Base-by-base conservation (phyloP, 53 echinoderm and acorn worm species). In the Glandiceps talaboti region DNA sequence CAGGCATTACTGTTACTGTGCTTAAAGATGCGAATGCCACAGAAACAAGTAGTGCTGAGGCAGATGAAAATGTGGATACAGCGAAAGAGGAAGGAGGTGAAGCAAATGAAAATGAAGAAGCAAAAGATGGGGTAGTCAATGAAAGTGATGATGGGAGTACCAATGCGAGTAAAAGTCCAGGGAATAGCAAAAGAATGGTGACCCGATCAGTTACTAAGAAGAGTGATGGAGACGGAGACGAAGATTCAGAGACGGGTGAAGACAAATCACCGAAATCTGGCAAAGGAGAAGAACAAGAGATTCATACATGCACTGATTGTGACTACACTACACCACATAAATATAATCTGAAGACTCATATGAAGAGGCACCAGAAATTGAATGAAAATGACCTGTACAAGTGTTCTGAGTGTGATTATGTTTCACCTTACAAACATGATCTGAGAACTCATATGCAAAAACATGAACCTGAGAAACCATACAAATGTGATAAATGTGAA, bases 281-380 rank as follows among this genome's bases (percentile, higher is more conserved):
- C 27, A 31, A 78, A 6, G 27, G 1, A 26, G 32, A 78, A 14
- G 79, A 78, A 26, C 79, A 78, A 26, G 26, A 32, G 25, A 1
- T 99, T 85, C 77, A 78, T 20, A 12, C 87, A 30, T 99, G 99
- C 73, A 77, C 83, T 26, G 89, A 91, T 73, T 99, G 99, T 31
- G 83, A 82, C 28, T 94, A 91, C 76, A 77, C 83, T 27, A 91
- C 99, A 0, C 33, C 78, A 0, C 91, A 85, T 32, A 91, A 91
- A 31, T 86, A 88, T 82, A 99, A 94, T 73, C 86, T 93, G 1
- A 94, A 91, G 76, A 94, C 90, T 0, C 99, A 99, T 73, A 32
- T 93, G 75, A 99, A 99, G 81, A 83, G 85, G 45, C 99, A 99
- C 74, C 77, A 79, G 26, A 92, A 99, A 33, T 79, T 99, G 76